Percentiles rank a stretch among this genome's conserved stretches.
These are phyloP conservation scores for Musca domestica DNA, from an alignment of 1,140 invertebrate genomes.

Conservation along the genomic window DNA sequence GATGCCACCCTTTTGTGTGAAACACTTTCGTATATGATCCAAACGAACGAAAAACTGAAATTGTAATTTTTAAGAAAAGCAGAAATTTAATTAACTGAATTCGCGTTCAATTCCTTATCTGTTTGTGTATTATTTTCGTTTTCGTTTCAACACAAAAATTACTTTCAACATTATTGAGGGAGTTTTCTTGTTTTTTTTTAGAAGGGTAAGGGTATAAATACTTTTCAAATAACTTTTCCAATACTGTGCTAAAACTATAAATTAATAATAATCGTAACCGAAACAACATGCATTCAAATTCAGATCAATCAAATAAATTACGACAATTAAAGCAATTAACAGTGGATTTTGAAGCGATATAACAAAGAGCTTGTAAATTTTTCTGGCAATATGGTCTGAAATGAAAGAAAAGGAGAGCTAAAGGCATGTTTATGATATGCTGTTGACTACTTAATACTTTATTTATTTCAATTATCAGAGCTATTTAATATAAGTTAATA, in stretches of 20 bases:
- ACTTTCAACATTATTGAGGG: conserved; percentile 4
- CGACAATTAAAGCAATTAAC: conserved; percentile 12
- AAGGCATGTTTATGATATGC: too few species aligned
- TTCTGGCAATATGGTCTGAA: too few species aligned
- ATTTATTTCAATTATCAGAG: too few species aligned
- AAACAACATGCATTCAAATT: neutral
- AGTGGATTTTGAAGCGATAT: too few species aligned
- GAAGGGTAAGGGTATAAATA: too few species aligned
- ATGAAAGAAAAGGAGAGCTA: too few species aligned
- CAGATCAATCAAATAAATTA: neutral
- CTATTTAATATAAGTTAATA: too few species aligned
- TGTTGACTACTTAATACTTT: too few species aligned
- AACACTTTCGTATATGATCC: conserved; percentile 99
- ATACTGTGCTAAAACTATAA: neutral
- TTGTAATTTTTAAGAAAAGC: neutral
- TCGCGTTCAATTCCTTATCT: too few species aligned
- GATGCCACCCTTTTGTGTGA: conserved; percentile 97
- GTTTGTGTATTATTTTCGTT: neutral
- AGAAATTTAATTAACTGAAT: neutral
- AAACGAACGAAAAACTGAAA: conserved; percentile 97
- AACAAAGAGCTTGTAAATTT: too few species aligned
- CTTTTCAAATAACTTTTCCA: neutral
- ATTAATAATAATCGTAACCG: neutral
- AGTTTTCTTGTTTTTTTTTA: too few species aligned
- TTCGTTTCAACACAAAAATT: neutral